A percentile compares a stretch with the other conserved stretches of the same genome.
Conservation (phyloP, 2,113 vertebrate genomes). For the Danio rerio region GRCz12tu NC_133199.1:653001-653500, state of each 20-base stretch:
- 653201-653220: constrained; percentile 32
- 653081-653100: constrained; percentile 39
- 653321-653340: constrained; percentile 34
- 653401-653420: constrained; percentile 45
- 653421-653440: constrained; percentile 45
- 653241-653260: constrained; percentile 34
- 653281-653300: constrained; percentile 54
- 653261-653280: constrained; percentile 54
- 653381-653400: constrained; percentile 58
- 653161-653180: not conserved
- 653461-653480: constrained; percentile 49
- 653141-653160: constrained; percentile 16
- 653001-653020: constrained; percentile 45
- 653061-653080: constrained; percentile 45
- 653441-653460: constrained; percentile 43
- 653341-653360: constrained; percentile 50
- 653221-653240: not conserved
- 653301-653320: constrained; percentile 28
- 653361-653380: constrained; percentile 61
- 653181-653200: not conserved
- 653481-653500: constrained; percentile 34
- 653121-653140: constrained; percentile 43
- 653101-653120: constrained; percentile 51
- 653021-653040: constrained; percentile 52
- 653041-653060: constrained; percentile 42